These are phyloP conservation scores for Leucoraja ocellata DNA, from an alignment of 2,797 vertebrate genomes.

Conservation along the genomic window DNA sequence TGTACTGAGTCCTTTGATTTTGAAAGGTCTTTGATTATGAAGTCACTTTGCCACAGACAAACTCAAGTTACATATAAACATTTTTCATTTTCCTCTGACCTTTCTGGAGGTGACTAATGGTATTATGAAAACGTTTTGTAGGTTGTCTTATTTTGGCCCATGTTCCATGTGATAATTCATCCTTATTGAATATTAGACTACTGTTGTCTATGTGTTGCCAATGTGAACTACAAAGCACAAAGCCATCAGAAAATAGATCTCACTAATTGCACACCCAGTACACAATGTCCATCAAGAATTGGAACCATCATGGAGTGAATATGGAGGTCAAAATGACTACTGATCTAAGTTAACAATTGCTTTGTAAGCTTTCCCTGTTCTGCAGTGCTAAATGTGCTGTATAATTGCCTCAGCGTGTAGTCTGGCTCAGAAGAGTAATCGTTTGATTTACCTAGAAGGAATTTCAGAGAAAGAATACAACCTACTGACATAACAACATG, in stretches of 20 bases:
- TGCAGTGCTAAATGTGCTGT: too few species aligned
- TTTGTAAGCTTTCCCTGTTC: too few species aligned
- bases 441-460: too few species aligned
- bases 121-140: background rate
- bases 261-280: background rate
- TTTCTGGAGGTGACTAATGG: background rate
- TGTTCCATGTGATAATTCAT: background rate
- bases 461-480: too few species aligned
- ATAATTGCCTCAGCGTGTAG: too few species aligned
- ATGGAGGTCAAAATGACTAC: background rate
- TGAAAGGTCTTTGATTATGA: too few species aligned
- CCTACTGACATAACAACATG: too few species aligned
- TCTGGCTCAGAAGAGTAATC: too few species aligned
- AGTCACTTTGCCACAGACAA: too few species aligned
- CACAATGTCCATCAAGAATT: background rate
- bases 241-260: background rate
- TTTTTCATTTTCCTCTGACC: background rate
- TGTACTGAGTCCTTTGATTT: too few species aligned
- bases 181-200: background rate
- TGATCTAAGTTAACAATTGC: background rate
- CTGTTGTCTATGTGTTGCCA: background rate
- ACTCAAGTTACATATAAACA: background rate
- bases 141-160: background rate
- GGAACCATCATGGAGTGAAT: background rate
- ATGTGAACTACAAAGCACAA: background rate